Evolutionary conservation across 2,888 invertebrate species (phyloP).

Genomic region (Pterobdella sp.): DNA sequence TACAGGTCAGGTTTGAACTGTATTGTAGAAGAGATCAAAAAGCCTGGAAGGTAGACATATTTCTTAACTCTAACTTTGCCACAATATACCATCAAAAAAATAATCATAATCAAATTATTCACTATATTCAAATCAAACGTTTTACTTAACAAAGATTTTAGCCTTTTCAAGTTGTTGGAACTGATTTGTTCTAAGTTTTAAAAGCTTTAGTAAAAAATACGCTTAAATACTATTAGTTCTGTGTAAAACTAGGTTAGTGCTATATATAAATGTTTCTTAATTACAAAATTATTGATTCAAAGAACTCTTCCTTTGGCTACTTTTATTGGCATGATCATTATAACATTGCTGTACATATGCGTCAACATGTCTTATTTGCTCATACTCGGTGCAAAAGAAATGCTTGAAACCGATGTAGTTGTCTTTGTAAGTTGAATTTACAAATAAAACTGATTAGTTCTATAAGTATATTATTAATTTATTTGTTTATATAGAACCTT

Average conservation of each 20-base stretch:
- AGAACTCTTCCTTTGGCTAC: conserved; percentile 74
- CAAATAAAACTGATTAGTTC: too few species aligned
- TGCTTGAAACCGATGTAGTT: conserved; percentile 37
- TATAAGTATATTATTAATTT: too few species aligned
- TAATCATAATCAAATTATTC: neutral
- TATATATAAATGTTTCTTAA: neutral
- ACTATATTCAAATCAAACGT: too few species aligned
- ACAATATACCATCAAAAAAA: neutral
- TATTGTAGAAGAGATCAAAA: conserved; percentile 47
- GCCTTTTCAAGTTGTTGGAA: too few species aligned
- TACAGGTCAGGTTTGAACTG: conserved; percentile 49
- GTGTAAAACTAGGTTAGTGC: neutral
- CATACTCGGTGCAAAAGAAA: conserved; percentile 36
- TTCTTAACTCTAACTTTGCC: neutral
- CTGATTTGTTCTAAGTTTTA: too few species aligned
- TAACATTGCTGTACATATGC: conserved; percentile 73
- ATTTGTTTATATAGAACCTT: neutral
- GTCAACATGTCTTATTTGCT: conserved; percentile 57
- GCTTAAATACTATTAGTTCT: too few species aligned
- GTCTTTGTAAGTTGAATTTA: conserved; percentile 35
- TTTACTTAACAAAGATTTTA: too few species aligned
- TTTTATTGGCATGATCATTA: conserved; percentile 80
- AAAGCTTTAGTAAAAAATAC: too few species aligned
- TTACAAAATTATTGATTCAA: conserved; percentile 8
- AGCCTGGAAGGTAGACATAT: conserved; percentile 45